Percentiles rank a stretch among this genome's conserved stretches.
Evolutionary conservation across 1,140 invertebrate genomes (phyloP).

Genomic region (Ganaspis sp.): DNA sequence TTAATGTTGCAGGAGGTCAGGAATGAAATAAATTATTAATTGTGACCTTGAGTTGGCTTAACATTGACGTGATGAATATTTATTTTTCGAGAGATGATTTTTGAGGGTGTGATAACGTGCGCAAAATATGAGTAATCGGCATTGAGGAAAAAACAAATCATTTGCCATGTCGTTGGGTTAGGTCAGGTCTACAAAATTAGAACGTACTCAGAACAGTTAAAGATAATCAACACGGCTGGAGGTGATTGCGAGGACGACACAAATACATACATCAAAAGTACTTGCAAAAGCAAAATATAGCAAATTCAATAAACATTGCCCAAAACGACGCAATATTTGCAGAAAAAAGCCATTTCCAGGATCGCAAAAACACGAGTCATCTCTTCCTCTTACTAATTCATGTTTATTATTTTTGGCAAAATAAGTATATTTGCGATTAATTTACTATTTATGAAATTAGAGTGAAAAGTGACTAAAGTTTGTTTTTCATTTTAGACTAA

Average conservation of each 20-base stretch:
- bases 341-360: not conserved
- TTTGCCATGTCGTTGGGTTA: slow-evolving; percentile 31
- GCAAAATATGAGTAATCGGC: not conserved
- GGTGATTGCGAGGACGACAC: slow-evolving; percentile 21
- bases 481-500: too few species aligned
- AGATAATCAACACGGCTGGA: slow-evolving; percentile 2
- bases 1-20: not conserved
- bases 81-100: not conserved
- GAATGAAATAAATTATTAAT: slow-evolving; percentile 1
- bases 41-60: not conserved
- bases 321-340: not conserved
- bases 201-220: not conserved
- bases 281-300: not conserved
- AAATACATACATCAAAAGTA: slow-evolving; percentile 16
- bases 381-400: too few species aligned
- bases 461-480: too few species aligned
- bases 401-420: too few species aligned
- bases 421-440: too few species aligned
- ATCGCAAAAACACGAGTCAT: too few species aligned
- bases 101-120: not conserved
- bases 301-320: not conserved
- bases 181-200: slow-evolving; percentile 24
- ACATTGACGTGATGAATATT: not conserved
- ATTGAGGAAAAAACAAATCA: slow-evolving; percentile 9
- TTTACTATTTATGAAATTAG: too few species aligned